Conservation (phyloP, 2,113 vertebrate species). For the Ceratotherium simum region DNA sequence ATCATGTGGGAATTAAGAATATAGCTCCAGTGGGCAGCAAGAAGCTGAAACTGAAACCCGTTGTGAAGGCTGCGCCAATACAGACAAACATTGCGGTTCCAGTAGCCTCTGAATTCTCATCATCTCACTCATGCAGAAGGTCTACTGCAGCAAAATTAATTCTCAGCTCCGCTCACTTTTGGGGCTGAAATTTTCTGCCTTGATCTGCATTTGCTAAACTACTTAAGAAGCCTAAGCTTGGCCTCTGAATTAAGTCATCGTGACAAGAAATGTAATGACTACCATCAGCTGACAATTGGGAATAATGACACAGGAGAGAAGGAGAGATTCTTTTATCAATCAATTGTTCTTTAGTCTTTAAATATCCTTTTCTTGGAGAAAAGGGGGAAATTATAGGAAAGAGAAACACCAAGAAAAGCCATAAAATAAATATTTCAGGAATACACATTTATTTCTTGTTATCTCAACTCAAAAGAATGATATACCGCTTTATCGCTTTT, state of each 20-base stretch:
- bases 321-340: not conserved
- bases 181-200: not conserved
- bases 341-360: not conserved
- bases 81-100: not conserved
- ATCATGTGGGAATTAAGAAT: not conserved
- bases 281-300: not conserved
- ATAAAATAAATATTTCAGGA: not conserved
- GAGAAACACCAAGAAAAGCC: not conserved
- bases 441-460: constrained; percentile 37
- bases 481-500: constrained; percentile 15
- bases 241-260: not conserved
- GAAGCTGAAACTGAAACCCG: not conserved
- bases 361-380: not conserved
- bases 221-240: not conserved
- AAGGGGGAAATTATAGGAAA: not conserved
- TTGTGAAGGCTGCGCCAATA: not conserved
- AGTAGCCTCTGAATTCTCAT: not conserved
- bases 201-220: not conserved
- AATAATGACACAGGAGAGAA: not conserved
- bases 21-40: not conserved
- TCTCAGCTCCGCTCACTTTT: not conserved
- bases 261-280: not conserved
- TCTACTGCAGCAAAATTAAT: not conserved
- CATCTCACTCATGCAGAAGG: not conserved
- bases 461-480: constrained; percentile 45